A percentile compares a stretch with the other conserved stretches of the same genome.
These are phyloP conservation scores for Amazona finschi DNA, from an alignment of 2,797 vertebrate species.

Conservation along the genomic window DNA sequence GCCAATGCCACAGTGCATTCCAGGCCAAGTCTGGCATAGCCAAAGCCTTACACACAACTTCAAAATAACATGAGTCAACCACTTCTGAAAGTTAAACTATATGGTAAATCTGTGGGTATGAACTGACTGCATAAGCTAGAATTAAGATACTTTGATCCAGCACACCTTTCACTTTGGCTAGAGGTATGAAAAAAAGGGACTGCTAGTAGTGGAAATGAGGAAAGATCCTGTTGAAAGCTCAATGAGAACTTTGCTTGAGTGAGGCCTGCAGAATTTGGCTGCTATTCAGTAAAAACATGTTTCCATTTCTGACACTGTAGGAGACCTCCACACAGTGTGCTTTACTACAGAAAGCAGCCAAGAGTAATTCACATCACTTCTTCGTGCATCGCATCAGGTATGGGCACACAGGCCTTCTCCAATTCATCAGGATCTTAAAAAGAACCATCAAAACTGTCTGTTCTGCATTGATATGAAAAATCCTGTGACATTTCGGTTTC, in stretches of 20 bases:
- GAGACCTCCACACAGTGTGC: background rate
- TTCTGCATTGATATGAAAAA: background rate
- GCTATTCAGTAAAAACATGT: background rate
- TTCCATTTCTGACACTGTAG: background rate
- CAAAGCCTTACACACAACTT: background rate
- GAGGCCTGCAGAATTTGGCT: background rate
- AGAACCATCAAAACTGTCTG: background rate
- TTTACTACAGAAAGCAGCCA: background rate
- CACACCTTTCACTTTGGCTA: background rate
- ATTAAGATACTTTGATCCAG: background rate
- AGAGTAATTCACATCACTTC: background rate
- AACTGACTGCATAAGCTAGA: background rate
- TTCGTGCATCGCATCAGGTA: rapidly evolving
- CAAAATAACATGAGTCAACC: background rate
- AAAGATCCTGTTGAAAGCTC: background rate
- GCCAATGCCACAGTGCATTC: rapidly evolving
- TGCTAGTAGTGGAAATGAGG: background rate
- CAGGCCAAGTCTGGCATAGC: no score
- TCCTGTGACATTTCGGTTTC: background rate
- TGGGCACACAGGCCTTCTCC: background rate
- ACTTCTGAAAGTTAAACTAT: background rate
- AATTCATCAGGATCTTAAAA: background rate
- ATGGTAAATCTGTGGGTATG: background rate
- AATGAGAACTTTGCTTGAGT: background rate
- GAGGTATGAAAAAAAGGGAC: background rate